Percentiles rank a stretch among this genome's conserved stretches.
These are phyloP conservation scores for Oreochromis spilurus DNA, from an alignment of 2,113 vertebrate genomes.

Conservation along the genomic window DNA sequence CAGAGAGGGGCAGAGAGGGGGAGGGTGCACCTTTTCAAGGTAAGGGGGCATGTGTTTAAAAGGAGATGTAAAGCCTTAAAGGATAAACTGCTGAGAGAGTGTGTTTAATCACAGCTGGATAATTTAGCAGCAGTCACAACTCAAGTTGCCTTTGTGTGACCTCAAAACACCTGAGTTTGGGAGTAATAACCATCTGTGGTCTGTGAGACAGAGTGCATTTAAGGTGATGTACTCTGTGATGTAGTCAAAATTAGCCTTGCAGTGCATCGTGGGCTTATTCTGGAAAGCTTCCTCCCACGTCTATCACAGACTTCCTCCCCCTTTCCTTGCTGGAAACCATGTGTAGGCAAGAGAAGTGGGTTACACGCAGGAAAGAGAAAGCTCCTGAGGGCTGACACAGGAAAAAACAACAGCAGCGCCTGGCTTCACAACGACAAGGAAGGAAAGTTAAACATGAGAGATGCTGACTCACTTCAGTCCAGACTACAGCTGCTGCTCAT, in stretches of 20 bases:
- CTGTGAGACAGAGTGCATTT: not conserved
- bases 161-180: conserved; percentile 9
- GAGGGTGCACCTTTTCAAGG: not conserved
- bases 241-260: not conserved
- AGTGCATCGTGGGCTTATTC: conserved; percentile 19
- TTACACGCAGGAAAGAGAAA: conserved; percentile 37
- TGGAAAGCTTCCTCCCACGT: conserved; percentile 31
- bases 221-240: conserved; percentile 2
- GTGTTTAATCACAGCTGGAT: conserved; percentile 12
- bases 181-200: not conserved
- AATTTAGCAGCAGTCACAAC: not conserved
- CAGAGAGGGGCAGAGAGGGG: not conserved
- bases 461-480: not conserved
- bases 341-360: conserved; percentile 39
- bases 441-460: not conserved
- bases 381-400: conserved; percentile 33
- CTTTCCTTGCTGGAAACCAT: not conserved
- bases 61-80: not conserved
- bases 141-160: not conserved
- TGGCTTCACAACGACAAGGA: not conserved
- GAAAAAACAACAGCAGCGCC: not conserved
- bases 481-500: not conserved
- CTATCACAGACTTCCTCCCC: conserved; percentile 8
- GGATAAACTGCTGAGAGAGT: not conserved
- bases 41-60: not conserved